phyloP scores from a whole-genome alignment of 53 echinoderm and acorn worm genomes.

The Crossaster papposus region DNA sequence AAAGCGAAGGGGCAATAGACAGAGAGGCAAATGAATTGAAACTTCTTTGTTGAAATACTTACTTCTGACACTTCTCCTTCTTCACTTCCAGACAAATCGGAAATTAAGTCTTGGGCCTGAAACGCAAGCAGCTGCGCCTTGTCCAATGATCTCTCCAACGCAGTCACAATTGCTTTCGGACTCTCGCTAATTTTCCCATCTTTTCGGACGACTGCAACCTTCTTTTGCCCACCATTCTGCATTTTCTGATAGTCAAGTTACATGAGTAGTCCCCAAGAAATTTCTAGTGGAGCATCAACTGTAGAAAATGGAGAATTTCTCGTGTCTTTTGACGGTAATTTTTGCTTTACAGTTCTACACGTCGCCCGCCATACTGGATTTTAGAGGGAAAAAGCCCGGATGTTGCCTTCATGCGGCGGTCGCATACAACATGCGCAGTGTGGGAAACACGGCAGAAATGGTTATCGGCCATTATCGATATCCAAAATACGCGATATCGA shows the following conservation, averaged over 20 bases:
- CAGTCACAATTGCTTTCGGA: conserved; percentile 74
- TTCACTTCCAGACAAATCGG: conserved; percentile 91
- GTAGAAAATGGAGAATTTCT: conserved; percentile 42
- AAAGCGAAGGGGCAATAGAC: background rate
- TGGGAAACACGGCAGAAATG: background rate
- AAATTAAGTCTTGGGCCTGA: conserved; percentile 79
- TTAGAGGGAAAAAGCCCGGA: conserved; percentile 44
- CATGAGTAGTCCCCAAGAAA: conserved; percentile 61
- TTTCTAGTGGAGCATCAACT: conserved; percentile 36
- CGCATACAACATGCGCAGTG: conserved; percentile 42
- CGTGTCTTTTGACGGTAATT: conserved; percentile 50
- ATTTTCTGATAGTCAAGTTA: conserved; percentile 81
- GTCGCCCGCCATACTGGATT: conserved; percentile 71
- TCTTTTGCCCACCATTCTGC: conserved; percentile 96
- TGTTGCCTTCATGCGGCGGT: conserved; percentile 48
- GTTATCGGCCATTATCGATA: conserved; percentile 20
- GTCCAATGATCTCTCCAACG: conserved; percentile 68
- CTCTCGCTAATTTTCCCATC: conserved; percentile 78
- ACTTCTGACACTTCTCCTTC: conserved; percentile 94
- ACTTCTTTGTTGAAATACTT: conserved; percentile 34
- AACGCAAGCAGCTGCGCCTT: conserved; percentile 84
- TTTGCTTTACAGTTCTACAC: conserved; percentile 35
- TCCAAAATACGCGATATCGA: conserved; percentile 19
- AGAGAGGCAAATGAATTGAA: background rate
- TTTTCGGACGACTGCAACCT: conserved; percentile 75